These are phyloP conservation scores for Eidolon dupreanum DNA, from an alignment of 2,797 vertebrate genomes.

Conservation along the genomic window DNA sequence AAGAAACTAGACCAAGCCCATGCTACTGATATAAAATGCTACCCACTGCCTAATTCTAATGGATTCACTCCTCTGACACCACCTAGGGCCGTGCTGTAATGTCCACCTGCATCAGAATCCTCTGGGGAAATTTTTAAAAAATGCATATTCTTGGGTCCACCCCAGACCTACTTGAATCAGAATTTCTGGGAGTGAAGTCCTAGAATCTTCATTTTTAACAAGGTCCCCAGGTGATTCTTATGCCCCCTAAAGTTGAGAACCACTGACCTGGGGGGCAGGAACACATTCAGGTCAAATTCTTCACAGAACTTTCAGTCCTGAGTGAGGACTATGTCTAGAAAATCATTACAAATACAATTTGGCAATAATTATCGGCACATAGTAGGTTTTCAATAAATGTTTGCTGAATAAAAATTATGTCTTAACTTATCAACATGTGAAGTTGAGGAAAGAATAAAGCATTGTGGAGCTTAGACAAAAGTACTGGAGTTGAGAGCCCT, in stretches of 20 bases:
- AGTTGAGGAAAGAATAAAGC: constrained; percentile 48
- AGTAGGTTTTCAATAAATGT: constrained; percentile 66
- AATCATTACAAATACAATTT: constrained; percentile 80
- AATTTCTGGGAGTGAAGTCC: constrained; percentile 64
- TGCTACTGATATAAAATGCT: not conserved
- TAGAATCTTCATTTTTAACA: constrained; percentile 70
- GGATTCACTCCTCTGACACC: not conserved
- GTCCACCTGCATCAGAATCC: constrained; percentile 59
- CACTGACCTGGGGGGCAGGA: constrained; percentile 75
- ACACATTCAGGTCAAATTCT: constrained; percentile 79
- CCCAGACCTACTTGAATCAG: constrained; percentile 41
- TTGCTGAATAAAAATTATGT: constrained; percentile 64
- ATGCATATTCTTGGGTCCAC: constrained; percentile 50
- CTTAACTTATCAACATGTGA: constrained; percentile 41
- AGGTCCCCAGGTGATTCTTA: constrained; percentile 70
- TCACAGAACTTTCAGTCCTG: constrained; percentile 79
- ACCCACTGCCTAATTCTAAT: not conserved
- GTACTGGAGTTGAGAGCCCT: not conserved
- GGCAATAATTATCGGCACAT: constrained; percentile 71
- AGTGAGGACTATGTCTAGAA: constrained; percentile 77
- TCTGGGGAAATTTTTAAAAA: constrained; percentile 61
- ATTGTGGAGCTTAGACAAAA: constrained; percentile 17
- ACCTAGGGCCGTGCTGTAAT: not conserved
- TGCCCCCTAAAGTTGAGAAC: constrained; percentile 68
- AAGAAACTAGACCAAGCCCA: not conserved